Base-by-base conservation (phyloP, 2,797 vertebrate genomes). In the Salarias fasciatus region DNA sequence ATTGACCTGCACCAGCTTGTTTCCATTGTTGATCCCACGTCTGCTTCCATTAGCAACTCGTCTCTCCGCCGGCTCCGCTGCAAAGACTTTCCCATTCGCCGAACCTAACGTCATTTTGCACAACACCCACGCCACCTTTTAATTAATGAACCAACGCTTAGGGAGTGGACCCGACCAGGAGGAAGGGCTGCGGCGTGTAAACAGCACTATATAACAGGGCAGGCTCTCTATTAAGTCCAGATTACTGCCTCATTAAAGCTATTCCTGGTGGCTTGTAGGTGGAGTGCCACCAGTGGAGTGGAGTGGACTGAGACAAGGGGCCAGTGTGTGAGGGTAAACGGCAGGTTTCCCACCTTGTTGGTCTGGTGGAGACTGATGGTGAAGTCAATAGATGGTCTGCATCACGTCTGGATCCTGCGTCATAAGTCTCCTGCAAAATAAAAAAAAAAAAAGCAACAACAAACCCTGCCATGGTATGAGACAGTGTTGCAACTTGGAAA, bases 191-290 rank as follows among this genome's bases (percentile, higher is more conserved):
- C 62, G 64, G 69, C 14, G 66, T 58, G 67, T 76, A 82, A 88
- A 83, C 73, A 81, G 53, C 64, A 52, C 47, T 45, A 35, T 62
- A 50, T 28, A 53, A 69, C 73, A 69, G 69, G 73, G 58, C 75
- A 49, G 55, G 53, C 72, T 60, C 67, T 77, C 73, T 62, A 69
- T 77, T 68, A 57, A 69, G 63, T 83, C 72, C 64, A 50, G 30
- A 64, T 75, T 50, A 55, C 69, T 68, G 80, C 49, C 72, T 79
- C 63, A 61, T 86, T 87, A 83, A 87, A 80, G 38, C 69, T 86
- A 83, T 90, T 86, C 71, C 51, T 73, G 83, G 67, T 56, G 66
- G 44, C 33, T 36, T 5, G 48, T 59, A 79, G 77, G 85, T 79
- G 78, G 80, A 75, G 81, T 60, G 30, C 31, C 2, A 6, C 37